A percentile compares a stretch with the other conserved stretches of the same genome.
Conservation (phyloP, 2,113 vertebrate genomes). For the Entomyzon cyanotis region DNA sequence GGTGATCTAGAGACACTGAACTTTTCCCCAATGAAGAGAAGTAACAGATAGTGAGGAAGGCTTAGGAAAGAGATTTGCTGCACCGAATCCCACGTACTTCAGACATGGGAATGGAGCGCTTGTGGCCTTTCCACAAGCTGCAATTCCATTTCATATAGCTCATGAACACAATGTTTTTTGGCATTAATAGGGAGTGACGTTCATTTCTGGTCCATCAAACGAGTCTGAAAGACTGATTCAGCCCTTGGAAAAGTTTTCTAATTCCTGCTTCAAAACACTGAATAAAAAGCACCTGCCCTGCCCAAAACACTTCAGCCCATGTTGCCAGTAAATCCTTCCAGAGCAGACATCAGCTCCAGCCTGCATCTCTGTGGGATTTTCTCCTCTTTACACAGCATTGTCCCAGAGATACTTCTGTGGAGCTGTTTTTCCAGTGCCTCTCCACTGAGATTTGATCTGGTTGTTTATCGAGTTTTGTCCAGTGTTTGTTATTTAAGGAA, state of each 20-base stretch:
- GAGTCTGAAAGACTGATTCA: neutral
- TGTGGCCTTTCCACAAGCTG: neutral
- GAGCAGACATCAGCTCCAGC: neutral
- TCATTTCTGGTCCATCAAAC: neutral
- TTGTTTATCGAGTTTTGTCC: slow-evolving; percentile 25
- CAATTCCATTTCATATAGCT: slow-evolving; percentile 15
- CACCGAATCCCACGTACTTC: neutral
- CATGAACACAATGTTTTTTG: neutral
- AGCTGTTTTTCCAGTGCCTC: neutral
- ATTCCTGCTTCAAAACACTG: neutral
- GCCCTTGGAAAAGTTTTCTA: slow-evolving; percentile 11
- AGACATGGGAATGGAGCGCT: neutral
- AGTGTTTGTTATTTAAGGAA: slow-evolving; percentile 40
- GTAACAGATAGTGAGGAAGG: neutral
- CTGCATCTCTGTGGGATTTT: neutral
- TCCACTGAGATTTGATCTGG: neutral
- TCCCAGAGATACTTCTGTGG: neutral
- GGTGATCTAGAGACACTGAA: neutral
- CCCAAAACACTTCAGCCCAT: neutral
- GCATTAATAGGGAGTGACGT: neutral
- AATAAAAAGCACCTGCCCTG: neutral
- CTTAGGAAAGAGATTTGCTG: neutral
- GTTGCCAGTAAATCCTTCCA: neutral
- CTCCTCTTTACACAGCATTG: neutral
- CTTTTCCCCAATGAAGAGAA: neutral